Evolutionary conservation across 2,888 invertebrate genomes (phyloP), one percentile per base, ranked within the genome.

Genomic region (Gastracanthus pulcherrimus): DNA sequence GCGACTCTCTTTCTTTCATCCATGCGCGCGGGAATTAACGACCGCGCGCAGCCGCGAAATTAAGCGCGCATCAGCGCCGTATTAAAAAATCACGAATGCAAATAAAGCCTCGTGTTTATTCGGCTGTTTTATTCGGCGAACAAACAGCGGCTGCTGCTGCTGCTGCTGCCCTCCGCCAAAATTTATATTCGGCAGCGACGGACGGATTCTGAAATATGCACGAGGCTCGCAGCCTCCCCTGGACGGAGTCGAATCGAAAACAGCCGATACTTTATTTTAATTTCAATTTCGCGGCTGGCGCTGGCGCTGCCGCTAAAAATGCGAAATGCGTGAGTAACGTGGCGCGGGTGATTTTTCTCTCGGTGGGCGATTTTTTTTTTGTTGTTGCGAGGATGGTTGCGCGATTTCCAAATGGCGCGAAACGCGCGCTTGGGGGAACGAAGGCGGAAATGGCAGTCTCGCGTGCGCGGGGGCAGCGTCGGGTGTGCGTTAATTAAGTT

Each of bases 41-140:
- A 72, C 34, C 55, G 26, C 34, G 45, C 23, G 41, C 26, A 29
- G 48, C 19, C 0, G 36, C 58, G 29, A 64, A 74, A 45, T 79
- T 55, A 74, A 79, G 67, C 79, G 48, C 60, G 60, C 26, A 3
- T 5, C n/a, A 19, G 19, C 34, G 64, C 16, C 60, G 74, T 31
- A 71, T 80, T 75, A 80, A 80, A 80, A 78, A 70, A 71, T 72
- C 75, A 75, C 48, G 38, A 38, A 80, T 67, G 67, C 67, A 74
- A 80, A 80, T 80, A 80, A 62, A 74, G 79, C 60, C 19, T 23
- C 23, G 60, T 34, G 60, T 72, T 80, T 74, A 60, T 67, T 41
- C 60, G 34, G 69, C 55, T 60, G 45, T 69, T 74, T 76, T 60
- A 67, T 72, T 72, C 60, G 74, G 48, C 26, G 67, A 36, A 69